phyloP scores from a whole-genome alignment of 2,797 vertebrate genomes.

The Platalea minor region DNA sequence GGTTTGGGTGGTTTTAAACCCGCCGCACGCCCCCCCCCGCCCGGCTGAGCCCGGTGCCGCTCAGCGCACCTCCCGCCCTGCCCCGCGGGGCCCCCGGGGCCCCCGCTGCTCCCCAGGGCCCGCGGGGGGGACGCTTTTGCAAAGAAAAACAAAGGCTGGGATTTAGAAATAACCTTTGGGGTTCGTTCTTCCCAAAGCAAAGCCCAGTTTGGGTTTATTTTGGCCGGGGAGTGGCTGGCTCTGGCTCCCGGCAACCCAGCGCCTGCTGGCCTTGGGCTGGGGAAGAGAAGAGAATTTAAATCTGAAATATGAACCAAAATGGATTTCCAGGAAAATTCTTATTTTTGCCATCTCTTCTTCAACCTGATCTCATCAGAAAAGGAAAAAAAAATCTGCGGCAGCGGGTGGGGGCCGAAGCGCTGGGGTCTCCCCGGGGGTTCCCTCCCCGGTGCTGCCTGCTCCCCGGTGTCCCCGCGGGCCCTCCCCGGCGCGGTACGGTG shows the following conservation, averaged over 20 bases:
- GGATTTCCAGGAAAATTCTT: not conserved
- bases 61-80: not conserved
- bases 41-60: not conserved
- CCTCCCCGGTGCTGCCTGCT: not conserved
- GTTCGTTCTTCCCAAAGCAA: not conserved
- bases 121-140: fast-evolving
- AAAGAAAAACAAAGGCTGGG: not conserved
- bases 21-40: fast-evolving
- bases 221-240: fast-evolving
- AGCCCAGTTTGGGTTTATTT: not conserved
- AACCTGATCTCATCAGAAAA: not conserved
- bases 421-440: not conserved
- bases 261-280: not conserved
- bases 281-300: not conserved
- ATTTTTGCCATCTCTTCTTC: not conserved
- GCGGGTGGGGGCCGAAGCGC: not conserved
- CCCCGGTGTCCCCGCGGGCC: not conserved
- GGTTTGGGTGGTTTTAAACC: not conserved
- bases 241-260: not conserved
- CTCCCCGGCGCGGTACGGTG: not conserved
- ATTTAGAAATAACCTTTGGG: not conserved
- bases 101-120: not conserved
- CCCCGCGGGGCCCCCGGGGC: not conserved
- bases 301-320: too few species aligned
- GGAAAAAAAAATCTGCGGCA: too few species aligned